A percentile compares a stretch with the other conserved stretches of the same genome.
These are phyloP conservation scores for Drosophila demipolita DNA, from an alignment of 2,888 invertebrate species.

Conservation along the genomic window DNA sequence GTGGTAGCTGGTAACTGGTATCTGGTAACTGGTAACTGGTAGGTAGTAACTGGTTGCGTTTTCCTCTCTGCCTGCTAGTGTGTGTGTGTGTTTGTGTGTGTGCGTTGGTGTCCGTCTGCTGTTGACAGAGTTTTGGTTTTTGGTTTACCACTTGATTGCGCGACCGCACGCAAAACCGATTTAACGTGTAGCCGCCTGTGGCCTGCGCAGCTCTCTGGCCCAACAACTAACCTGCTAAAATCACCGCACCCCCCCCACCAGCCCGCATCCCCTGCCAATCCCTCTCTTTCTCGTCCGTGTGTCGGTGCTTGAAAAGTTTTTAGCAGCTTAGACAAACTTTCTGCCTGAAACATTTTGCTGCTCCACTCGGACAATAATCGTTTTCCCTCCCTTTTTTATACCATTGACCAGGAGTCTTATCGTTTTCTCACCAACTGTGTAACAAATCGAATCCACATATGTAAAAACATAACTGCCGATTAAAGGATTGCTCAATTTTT, in stretches of 20 bases:
- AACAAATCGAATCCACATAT: neutral
- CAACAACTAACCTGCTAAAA: constrained; percentile 22
- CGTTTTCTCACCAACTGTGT: neutral
- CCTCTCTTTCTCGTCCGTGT: constrained; percentile 1
- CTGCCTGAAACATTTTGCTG: constrained; percentile 28
- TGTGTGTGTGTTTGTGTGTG: constrained; percentile 4
- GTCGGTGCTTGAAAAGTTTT: constrained; percentile 42
- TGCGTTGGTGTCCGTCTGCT: constrained; percentile 22
- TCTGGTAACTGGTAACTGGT: constrained; percentile 4
- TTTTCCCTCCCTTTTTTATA: neutral
- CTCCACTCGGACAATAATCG: constrained; percentile 1
- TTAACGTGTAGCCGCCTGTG: constrained; percentile 60
- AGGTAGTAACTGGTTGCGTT: neutral
- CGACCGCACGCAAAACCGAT: constrained; percentile 71
- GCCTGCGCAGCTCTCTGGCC: constrained; percentile 26
- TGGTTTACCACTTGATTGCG: constrained; percentile 68
- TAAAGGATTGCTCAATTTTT: neutral
- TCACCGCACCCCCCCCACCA: neutral
- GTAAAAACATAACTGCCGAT: neutral
- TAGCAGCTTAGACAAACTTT: constrained; percentile 44
- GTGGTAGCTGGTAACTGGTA: neutral
- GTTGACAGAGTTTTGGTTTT: constrained; percentile 65
- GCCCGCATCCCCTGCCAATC: constrained; percentile 2
- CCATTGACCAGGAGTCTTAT: neutral
- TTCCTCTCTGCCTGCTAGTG: neutral